These are phyloP conservation scores for Porphyrio hochstetteri DNA, from an alignment of 2,113 vertebrate species.

Conservation along the genomic window DNA sequence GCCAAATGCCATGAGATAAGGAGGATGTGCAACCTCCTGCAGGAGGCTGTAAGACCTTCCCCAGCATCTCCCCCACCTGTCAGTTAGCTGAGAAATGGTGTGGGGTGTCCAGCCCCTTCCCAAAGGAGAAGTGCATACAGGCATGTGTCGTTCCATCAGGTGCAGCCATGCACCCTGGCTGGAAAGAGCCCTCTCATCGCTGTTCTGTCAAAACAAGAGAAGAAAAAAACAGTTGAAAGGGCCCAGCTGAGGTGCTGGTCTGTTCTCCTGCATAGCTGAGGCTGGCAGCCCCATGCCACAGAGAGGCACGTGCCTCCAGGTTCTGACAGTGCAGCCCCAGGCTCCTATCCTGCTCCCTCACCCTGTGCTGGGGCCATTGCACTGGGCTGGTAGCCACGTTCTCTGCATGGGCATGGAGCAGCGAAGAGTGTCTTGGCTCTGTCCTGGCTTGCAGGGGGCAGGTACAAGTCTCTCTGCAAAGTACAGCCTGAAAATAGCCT, in stretches of 20 bases:
- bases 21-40: not conserved
- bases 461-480: not conserved
- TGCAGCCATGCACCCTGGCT: not conserved
- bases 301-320: fast-evolving
- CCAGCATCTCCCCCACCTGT: not conserved
- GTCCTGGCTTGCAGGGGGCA: not conserved
- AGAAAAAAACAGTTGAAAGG: not conserved
- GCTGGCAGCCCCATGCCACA: not conserved
- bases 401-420: not conserved
- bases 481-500: not conserved
- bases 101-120: not conserved
- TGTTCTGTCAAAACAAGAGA: not conserved
- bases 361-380: not conserved
- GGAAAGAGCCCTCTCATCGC: not conserved
- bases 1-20: not conserved
- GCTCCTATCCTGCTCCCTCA: not conserved
- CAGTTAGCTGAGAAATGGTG: not conserved
- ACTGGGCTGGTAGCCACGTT: not conserved
- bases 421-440: not conserved
- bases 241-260: not conserved
- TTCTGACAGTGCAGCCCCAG: not conserved
- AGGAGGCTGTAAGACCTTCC: not conserved
- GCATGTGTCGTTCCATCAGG: not conserved
- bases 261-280: not conserved
- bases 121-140: not conserved